Base-by-base conservation (phyloP, 2,113 vertebrate species). In the Siphamia tubifer region DNA sequence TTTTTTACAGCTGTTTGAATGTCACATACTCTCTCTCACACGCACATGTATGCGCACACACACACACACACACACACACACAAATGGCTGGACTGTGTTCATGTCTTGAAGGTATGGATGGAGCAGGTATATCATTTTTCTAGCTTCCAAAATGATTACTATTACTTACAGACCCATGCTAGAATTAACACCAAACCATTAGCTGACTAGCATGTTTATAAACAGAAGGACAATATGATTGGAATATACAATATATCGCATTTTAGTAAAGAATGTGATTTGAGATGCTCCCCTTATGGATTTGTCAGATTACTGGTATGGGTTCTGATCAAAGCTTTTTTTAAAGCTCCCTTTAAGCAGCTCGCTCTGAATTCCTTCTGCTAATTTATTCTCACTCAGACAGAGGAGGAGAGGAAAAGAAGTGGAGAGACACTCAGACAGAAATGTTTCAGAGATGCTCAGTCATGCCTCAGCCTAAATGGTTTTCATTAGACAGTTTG, bases 241-340 rank as follows among this genome's bases (percentile, higher is more conserved):
- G 13, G 17, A 23, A 68, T 40, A 79, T 25, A 47, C 35, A 51
- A 51, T 19, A 65, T 54, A 70, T 32, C 57, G 24, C 39, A 32
- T 76, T 30, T 45, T 53, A 72, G 44, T 67, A 67, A 64, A 35
- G 4, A 61, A 57, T 40, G 27, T 65, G 36, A 54, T 64, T 65
- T 45, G 20, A 74, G 64, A 66, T 34, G 35, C 67, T 74, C 58
- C 53, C 47, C 56, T 71, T 64, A 73, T 82, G 83, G 79, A 87
- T 87, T 83, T 81, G 84, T 86, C 79, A 81, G 73, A 89, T 91
- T 87, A 81, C 68, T 80, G 63, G 65, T 79, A 76, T 42, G 77
- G 69, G 56, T 79, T 49, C 61, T 82, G 84, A 86, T 87, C 74
- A 91, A 86, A 86, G 83, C 65, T 69, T 55, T 79, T 79, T 81